Evolutionary conservation across 1,140 invertebrate genomes (phyloP), one percentile per base, ranked within the genome.

Genomic region (Bathynomus jamesi): DNA sequence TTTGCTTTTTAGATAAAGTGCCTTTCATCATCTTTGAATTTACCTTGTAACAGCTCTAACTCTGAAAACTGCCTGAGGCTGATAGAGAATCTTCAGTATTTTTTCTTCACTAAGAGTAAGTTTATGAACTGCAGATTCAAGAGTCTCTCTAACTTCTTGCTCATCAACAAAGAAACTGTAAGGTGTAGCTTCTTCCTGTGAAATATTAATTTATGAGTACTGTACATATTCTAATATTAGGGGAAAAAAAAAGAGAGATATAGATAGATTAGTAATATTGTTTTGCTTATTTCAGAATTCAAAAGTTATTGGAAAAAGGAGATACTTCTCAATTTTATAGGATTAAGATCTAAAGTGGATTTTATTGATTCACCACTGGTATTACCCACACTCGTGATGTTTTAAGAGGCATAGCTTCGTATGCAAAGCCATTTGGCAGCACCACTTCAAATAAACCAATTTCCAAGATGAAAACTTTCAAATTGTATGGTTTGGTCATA

Each of bases 151-250:
- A n/a, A 76, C 63, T 46, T 76, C 75, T 28, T 74, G 72, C 32
- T 76, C 75, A 72, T 76, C 70, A 5, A 76, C 69, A 74, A 74
- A 76, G 27, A 76, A 76, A 31, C 71, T 76, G 75, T 76, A 76
- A 61, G 75, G 75, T 2, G 67, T 71, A 28, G 30, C 27, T 10
- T 76, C 64, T 25, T 70, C 66, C 75, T 76, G 71, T 25, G 63
- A 74, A 60, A 53, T 27, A 27, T 17, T 62, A 21, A 17, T 64
- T 27, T 30, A 67, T 67, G 4, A 3, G 32, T 25, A 61, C 28
- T 3, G 25, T 40, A 11, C 13, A 30, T 11, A 4, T n/a, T 25
- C 24, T 32, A 11, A 28, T 67, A 17, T 53, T 13, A 25, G n/a
- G 13, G 24, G 4, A 31, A 17, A 0, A 53, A 61, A 61, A 24